phyloP scores from a whole-genome alignment of 2,113 vertebrate species.

The Mirounga angustirostris region DNA sequence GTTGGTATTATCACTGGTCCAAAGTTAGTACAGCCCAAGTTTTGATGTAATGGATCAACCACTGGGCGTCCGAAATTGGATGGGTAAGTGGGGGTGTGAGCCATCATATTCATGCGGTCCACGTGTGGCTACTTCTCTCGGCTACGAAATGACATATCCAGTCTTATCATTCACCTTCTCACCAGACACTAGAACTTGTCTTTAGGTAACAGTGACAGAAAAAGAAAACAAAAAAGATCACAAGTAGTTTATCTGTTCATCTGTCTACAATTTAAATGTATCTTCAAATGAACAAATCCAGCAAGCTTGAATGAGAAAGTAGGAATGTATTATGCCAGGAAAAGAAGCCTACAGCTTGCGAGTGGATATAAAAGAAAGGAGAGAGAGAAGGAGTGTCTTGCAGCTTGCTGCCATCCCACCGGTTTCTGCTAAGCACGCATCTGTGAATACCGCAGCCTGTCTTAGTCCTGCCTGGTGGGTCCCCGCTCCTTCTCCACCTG shows the following conservation, averaged over 20 bases:
- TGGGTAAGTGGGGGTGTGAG: background rate
- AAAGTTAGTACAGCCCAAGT: background rate
- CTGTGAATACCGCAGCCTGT: background rate
- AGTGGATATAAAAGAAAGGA: accelerated
- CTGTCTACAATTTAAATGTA: background rate
- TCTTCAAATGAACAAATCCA: background rate
- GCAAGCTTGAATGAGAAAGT: background rate
- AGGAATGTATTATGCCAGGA: background rate
- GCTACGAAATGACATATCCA: background rate
- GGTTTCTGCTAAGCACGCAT: accelerated
- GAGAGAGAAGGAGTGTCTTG: accelerated
- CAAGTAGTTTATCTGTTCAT: background rate
- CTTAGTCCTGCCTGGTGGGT: background rate
- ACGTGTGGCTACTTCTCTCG: background rate
- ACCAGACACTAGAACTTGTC: background rate
- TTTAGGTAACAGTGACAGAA: background rate
- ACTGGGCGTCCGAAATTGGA: background rate
- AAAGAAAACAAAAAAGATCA: background rate
- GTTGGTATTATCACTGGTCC: background rate
- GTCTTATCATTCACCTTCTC: background rate
- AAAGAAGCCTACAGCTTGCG: background rate
- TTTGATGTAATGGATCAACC: background rate
- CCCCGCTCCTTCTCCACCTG: background rate
- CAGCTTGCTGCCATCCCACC: background rate
- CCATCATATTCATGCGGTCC: accelerated